Base-by-base conservation (phyloP, 2,113 vertebrate genomes). In the Grantiella picta region DNA sequence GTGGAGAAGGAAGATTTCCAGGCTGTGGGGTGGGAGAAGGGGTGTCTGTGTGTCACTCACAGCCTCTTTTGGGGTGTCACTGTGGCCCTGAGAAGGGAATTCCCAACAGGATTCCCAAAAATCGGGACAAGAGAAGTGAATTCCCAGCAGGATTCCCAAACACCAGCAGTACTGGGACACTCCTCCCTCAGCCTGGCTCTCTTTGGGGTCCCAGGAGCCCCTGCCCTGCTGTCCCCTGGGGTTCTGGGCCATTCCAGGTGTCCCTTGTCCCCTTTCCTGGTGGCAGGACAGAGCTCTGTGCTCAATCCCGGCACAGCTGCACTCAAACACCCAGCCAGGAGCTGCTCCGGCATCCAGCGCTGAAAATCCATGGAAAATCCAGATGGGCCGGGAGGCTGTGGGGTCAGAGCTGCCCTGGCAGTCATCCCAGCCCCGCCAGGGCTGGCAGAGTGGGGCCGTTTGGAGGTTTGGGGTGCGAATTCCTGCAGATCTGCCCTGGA, bases 81-180 rank as follows among this genome's bases (percentile, higher is more conserved):
- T 1, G 8, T 5, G 18, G 13, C 44, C 44, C 18, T 45, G 44
- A 18, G 35, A 5, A 45, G 21, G 0, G 42, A 22, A 45, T 75
- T 95, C 77, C 52, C 42, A 2, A 0, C 0, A 2, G 40, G 42
- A 20, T 73, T 56, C 24, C 65, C 33, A 14, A 78, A 9, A 11
- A 3, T 1, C 0, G 0, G 15, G 66, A 50, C 13, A 20, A 50
- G 38, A 38, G 38, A 38, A 38, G 38, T 38, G 38, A 38, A 38
- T 38, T 38, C 38, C 38, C 38, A 38, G 12, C 38, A 38, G 38
- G 38, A 38, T 73, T 56, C 24, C 65, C 33, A 14, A 78, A 9
- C 12, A 3, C 2, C 0, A 0, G 15, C 61, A 50, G 12, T 13
- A 20, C 42, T 0, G 1, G 23, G 52, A 15, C 19, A 1, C 38